Evolutionary conservation across 2,113 vertebrate genomes (phyloP), one percentile per base, ranked within the genome.

Genomic region (Ginglymostoma cirratum): DNA sequence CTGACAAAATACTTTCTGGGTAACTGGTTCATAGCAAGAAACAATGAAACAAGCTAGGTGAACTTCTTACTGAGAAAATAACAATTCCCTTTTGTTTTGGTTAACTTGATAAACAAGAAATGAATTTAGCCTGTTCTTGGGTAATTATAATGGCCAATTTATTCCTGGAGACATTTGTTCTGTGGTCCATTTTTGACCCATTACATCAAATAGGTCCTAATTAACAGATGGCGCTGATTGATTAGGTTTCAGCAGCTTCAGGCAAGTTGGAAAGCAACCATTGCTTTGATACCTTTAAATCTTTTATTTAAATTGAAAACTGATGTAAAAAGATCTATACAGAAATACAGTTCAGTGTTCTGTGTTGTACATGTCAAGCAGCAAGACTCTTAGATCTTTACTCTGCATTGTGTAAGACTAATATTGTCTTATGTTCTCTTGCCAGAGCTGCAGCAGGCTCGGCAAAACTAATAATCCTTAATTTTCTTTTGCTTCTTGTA

Each of bases 221-320:
- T 94, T 96, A 96, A 48, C 65, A 93, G 85, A 96, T 96, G 87
- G 96, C 86, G 55, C 70, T 78, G 52, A 65, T 94, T 96, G 96
- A 96, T 96, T 93, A 94, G 76, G 78, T 5, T 83, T 85, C 34
- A 94, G 48, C 48, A 96, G 76, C 76, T 96, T 94, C 61, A 96
- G 89, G 92, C 67, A 83, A 34, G n/a, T 42, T 96, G 92, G 70
- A 92, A 45, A 83, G 38, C 89, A 78, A 80, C 10, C 96, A 76
- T 38, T 38, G 38, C 89, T 96, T 80, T 48, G 72, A 96, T 96
- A 94, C 70, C 90, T 96, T 96, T 85, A 96, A 96, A 95, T 94
- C 69, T 24, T 96, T 96, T 94, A 10, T 93, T 95, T 17, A 52
- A 94, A 96, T 96, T 96, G 55, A 95, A 96, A 96, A n/a, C 96